These are phyloP conservation scores for Musca domestica DNA, from an alignment of 1,140 invertebrate genomes.

Conservation along the genomic window DNA sequence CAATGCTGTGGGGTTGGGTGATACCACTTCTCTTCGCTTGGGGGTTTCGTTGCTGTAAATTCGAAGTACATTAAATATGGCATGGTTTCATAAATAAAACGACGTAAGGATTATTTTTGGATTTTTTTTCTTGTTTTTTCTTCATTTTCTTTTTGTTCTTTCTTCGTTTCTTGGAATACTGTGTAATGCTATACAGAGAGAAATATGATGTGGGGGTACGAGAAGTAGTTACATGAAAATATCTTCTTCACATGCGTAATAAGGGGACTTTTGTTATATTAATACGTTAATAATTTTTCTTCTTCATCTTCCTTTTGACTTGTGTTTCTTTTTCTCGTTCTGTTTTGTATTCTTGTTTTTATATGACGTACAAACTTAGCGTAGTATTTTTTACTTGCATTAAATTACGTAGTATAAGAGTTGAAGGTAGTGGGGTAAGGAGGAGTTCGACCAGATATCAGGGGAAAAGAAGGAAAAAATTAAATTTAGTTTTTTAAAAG, in stretches of 20 bases:
- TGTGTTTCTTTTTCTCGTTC: background rate
- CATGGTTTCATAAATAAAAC: constrained; percentile 7
- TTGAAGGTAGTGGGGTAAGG: too few relatives aligned
- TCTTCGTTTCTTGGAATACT: constrained; percentile 16
- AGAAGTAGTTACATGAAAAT: constrained; percentile 4
- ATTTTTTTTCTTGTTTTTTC: background rate
- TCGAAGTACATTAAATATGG: background rate
- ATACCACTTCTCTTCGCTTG: too few relatives aligned
- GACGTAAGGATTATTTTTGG: constrained; percentile 1
- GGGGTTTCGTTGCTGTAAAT: constrained; percentile 5
- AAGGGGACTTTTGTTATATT: too few relatives aligned
- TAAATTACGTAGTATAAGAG: too few relatives aligned
- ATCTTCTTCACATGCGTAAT: too few relatives aligned
- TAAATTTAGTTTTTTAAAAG: background rate
- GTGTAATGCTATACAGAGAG: constrained; percentile 17
- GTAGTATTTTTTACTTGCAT: constrained; percentile 9
- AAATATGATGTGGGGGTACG: background rate
- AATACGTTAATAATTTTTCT: constrained; percentile 1
- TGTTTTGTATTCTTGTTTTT: background rate
- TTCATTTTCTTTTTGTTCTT: background rate
- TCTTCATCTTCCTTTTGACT: background rate
- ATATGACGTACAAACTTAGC: constrained; percentile 17
- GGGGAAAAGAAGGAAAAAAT: background rate
- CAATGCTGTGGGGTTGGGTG: too few relatives aligned
- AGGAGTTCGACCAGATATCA: too few relatives aligned